phyloP scores from a whole-genome alignment of 2,797 vertebrate genomes.

The Hozukius guyotensis region DNA sequence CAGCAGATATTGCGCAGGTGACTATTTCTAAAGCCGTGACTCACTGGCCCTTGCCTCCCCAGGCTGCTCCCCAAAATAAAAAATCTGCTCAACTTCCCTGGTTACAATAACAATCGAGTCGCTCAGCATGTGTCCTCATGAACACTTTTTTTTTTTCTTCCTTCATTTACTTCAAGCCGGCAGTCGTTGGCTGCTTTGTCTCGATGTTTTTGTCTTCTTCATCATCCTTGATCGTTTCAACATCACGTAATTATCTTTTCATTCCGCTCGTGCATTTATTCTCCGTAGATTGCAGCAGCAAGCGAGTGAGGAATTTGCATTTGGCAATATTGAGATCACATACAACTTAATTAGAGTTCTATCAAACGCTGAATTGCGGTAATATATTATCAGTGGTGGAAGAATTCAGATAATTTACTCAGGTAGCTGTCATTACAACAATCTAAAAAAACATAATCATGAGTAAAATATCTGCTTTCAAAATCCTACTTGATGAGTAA shows the following conservation, averaged over 20 bases:
- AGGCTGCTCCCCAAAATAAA: constrained; percentile 3
- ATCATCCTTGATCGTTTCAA: not conserved
- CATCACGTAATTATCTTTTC: not conserved
- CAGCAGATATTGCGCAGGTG: not conserved
- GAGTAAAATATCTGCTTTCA: not conserved
- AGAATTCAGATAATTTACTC: not conserved
- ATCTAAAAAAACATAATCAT: not conserved
- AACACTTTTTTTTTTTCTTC: not conserved
- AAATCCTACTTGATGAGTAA: too few relatives aligned
- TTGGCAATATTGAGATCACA: not conserved
- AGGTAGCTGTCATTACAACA: not conserved
- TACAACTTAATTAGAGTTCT: not conserved
- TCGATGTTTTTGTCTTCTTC: not conserved
- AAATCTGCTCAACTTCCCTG: not conserved
- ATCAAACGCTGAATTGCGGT: not conserved
- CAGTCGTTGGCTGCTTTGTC: not conserved
- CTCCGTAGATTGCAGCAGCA: not conserved
- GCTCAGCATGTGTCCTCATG: not conserved
- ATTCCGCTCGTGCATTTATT: not conserved
- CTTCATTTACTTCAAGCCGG: not conserved
- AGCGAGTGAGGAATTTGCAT: not conserved
- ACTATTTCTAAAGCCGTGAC: constrained; percentile 19
- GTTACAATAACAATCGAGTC: not conserved
- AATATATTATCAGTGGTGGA: not conserved
- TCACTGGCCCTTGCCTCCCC: constrained; percentile 11